phyloP scores from a whole-genome alignment of 2,888 invertebrate species.

The Diarsia rubi region DNA sequence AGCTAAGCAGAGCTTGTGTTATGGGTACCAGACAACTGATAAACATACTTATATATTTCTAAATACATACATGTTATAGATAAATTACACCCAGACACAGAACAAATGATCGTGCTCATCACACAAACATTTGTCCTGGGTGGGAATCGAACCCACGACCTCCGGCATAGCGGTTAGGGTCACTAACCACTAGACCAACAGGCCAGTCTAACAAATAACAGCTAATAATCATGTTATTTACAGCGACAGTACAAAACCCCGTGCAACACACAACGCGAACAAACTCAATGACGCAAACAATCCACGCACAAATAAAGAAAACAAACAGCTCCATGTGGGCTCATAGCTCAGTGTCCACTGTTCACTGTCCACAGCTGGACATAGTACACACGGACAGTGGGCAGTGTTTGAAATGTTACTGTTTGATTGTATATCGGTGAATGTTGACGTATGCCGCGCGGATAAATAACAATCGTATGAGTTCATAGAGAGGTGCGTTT shows the following conservation, averaged over 20 bases:
- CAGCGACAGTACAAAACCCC: neutral
- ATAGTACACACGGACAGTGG: neutral
- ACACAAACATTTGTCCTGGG: too few species aligned
- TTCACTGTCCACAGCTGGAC: slow-evolving; percentile 8
- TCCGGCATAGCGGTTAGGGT: too few species aligned
- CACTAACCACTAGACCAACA: too few species aligned
- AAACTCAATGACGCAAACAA: slow-evolving; percentile 37
- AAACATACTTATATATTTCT: too few species aligned
- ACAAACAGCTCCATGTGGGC: slow-evolving; percentile 38
- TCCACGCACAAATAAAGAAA: slow-evolving; percentile 36
- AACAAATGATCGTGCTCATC: too few species aligned
- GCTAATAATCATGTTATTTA: neutral
- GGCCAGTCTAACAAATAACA: too few species aligned
- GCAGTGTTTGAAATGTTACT: slow-evolving; percentile 30
- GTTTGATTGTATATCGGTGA: slow-evolving; percentile 26
- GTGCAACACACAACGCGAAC: neutral
- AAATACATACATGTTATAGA: too few species aligned
- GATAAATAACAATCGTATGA: slow-evolving; percentile 27
- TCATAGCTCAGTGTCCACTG: neutral
- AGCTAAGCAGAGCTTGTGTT: too few species aligned
- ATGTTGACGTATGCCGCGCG: slow-evolving; percentile 9
- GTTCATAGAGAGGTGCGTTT: neutral
- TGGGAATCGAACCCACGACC: too few species aligned
- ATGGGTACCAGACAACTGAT: too few species aligned
- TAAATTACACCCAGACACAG: too few species aligned